Percentiles rank a stretch among this genome's conserved stretches.
Evolutionary conservation across 2,797 vertebrate genomes (phyloP).

Genomic region (Sebastes trivittatus): DNA sequence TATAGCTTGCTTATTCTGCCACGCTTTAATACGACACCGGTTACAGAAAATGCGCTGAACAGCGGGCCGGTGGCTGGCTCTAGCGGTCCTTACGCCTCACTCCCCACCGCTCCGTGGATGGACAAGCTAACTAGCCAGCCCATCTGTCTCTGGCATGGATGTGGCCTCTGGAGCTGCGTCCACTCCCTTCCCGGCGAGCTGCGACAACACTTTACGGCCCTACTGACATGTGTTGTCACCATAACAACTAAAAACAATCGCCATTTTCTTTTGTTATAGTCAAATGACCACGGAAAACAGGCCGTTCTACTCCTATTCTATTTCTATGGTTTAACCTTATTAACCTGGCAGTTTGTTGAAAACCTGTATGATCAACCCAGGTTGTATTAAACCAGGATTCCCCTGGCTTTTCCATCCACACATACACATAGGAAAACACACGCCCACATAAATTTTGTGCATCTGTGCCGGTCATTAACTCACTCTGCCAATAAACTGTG

Average conservation of each 20-base stretch:
- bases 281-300: background rate
- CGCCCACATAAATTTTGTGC: conserved; percentile 45
- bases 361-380: background rate
- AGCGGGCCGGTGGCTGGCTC: too few relatives aligned
- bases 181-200: background rate
- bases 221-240: background rate
- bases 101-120: too few relatives aligned
- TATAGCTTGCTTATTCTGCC: too few relatives aligned
- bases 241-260: background rate
- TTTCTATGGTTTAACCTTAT: too few relatives aligned
- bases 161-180: background rate
- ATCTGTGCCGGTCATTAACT: conserved; percentile 62
- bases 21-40: accelerated
- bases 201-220: background rate
- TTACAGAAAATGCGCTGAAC: too few relatives aligned
- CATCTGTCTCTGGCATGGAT: background rate
- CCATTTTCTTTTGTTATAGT: background rate
- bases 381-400: background rate
- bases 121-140: background rate
- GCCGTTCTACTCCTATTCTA: too few relatives aligned
- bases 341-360: background rate
- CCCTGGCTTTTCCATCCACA: background rate
- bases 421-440: conserved; percentile 21
- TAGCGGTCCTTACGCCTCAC: too few relatives aligned
- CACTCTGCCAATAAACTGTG: conserved; percentile 57